Percentiles rank a stretch among this genome's conserved stretches.
Evolutionary conservation across 2,797 vertebrate genomes (phyloP).

Genomic region (Pangasius krempfi): DNA sequence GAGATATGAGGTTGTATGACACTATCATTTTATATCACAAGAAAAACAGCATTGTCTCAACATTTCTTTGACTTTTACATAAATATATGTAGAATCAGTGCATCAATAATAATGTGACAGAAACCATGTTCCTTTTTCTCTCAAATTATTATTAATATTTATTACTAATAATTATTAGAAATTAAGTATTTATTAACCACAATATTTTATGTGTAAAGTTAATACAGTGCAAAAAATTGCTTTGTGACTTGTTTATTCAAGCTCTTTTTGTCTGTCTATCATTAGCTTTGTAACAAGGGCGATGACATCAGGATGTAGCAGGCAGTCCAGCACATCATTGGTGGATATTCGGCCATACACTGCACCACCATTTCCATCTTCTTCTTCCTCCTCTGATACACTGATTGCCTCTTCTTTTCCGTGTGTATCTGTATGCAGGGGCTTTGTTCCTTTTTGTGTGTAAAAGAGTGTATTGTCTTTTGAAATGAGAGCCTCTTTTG

Average conservation of each 20-base stretch:
- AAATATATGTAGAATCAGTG: neutral
- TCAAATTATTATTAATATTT: neutral
- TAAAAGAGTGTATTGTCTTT: constrained; percentile 1
- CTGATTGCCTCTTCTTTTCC: neutral
- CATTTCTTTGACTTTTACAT: neutral
- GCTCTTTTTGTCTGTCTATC: constrained; percentile 70
- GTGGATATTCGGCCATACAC: constrained; percentile 74
- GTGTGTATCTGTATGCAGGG: neutral
- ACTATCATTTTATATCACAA: neutral
- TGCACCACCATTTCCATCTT: constrained; percentile 34
- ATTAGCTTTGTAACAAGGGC: constrained; percentile 80
- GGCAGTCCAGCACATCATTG: constrained; percentile 88
- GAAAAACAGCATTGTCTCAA: too few relatives aligned
- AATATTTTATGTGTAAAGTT: neutral
- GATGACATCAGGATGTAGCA: constrained; percentile 87
- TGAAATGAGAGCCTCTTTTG: constrained; percentile 32
- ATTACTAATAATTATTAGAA: neutral
- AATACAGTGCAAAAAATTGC: neutral
- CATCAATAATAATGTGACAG: neutral
- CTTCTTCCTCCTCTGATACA: constrained; percentile 31
- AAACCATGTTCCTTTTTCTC: neutral
- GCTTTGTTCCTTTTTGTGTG: neutral
- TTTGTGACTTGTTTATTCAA: neutral
- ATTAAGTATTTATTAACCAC: neutral
- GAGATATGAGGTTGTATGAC: neutral